Evolutionary conservation across 2,113 vertebrate genomes (phyloP), one percentile per base, ranked within the genome.

Genomic region (Platichthys stellatus): DNA sequence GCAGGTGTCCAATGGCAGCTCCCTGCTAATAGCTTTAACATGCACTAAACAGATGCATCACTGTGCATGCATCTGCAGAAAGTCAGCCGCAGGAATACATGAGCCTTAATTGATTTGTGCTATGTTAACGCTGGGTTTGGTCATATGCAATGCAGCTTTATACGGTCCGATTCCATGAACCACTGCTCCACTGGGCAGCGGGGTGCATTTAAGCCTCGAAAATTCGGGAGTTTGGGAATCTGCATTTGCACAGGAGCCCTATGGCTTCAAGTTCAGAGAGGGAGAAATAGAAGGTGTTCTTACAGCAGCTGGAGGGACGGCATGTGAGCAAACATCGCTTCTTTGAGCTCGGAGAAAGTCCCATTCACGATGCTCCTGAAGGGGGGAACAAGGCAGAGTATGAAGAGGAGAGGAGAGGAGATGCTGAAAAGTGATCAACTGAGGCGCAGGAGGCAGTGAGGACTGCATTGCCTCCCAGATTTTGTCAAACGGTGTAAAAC

Each of bases 321-420:
- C 90, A 98, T 94, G 89, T 98, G 97, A 23, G 97, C 89, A 89
- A 99, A 99, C 96, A 98, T 97, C 24, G 95, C 95, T 93, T 99
- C 98, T 91, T 95, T 98, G 86, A 99, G 95, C 93, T 99, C 97
- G 0, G 91, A 93, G 92, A 98, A 98, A 14, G 96, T 98, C 83
- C 96, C 97, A 90, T 99, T 99, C 23, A 99, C 97, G 81, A 99
- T 92, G 86, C 97, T 99, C 96, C 97, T 99, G 90, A 28, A 67
- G 54, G 74, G 54, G 28, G 15, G 1, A 13, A 54, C 26, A 15
- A 31, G 43, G 80, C 1, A 82, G 11, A 0, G 51, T 2, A 43
- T 11, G 12, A 43, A 43, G 40, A 43, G 40, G 40, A 13, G 40
- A 43, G 40, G 40, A 13, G 3, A 62, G 21, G 20, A 60, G 43